Conservation (phyloP, 2,888 invertebrate species). For the Sinodicranocentrus sp. region DNA sequence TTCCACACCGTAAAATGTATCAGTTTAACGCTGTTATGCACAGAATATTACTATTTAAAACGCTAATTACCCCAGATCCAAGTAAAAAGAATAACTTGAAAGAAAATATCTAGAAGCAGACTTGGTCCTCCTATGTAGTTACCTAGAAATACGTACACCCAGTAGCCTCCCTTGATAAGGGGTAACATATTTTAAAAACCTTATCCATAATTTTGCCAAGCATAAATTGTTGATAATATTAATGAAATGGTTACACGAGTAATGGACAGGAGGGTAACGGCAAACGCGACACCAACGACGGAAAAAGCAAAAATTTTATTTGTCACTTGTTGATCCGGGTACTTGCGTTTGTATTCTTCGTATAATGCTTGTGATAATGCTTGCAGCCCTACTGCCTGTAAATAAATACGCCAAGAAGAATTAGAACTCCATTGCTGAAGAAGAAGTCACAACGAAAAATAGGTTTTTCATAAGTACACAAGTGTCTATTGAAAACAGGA, state of each 20-base stretch:
- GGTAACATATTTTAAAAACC: neutral
- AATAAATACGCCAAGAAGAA: neutral
- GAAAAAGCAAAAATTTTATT: constrained; percentile 6
- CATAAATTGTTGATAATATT: neutral
- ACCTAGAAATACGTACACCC: constrained; percentile 31
- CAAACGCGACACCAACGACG: constrained; percentile 5
- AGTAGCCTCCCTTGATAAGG: constrained; percentile 54
- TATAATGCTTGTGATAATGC: neutral
- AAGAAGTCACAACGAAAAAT: neutral
- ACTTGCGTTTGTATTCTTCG: constrained; percentile 51
- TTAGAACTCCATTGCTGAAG: too few relatives aligned
- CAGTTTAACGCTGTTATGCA: too few relatives aligned
- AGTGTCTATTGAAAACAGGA: constrained; percentile 25
- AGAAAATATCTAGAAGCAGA: neutral
- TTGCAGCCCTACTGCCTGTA: constrained; percentile 23
- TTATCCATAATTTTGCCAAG: neutral
- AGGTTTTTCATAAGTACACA: neutral
- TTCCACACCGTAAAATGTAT: too few relatives aligned
- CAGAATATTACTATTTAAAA: too few relatives aligned
- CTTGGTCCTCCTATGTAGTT: neutral
- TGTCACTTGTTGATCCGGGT: constrained; percentile 37
- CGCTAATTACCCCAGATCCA: constrained; percentile 48
- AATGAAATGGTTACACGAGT: constrained; percentile 60
- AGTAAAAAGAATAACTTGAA: constrained; percentile 21
- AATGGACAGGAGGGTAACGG: neutral